phyloP scores from a whole-genome alignment of 2,113 vertebrate genomes.

The Neotoma lepida region DNA sequence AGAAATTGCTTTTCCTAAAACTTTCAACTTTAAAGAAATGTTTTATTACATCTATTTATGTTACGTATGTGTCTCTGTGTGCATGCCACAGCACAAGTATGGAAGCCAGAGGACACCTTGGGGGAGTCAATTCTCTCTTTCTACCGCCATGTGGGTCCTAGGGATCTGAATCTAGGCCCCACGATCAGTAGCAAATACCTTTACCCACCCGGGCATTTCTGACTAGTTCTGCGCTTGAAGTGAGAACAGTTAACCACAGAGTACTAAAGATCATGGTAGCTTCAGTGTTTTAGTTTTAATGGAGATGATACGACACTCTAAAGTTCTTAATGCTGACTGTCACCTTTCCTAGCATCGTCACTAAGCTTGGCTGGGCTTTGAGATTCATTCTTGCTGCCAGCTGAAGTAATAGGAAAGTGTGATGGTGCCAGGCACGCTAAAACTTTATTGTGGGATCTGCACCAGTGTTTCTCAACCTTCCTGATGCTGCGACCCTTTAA shows the following conservation, averaged over 20 bases:
- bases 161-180: not conserved
- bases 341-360: not conserved
- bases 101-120: too few species aligned
- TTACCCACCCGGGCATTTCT: not conserved
- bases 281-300: not conserved
- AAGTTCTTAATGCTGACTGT: not conserved
- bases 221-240: not conserved
- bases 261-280: not conserved
- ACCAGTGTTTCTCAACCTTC: not conserved
- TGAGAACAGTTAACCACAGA: not conserved
- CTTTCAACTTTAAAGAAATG: not conserved
- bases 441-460: not conserved
- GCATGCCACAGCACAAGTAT: not conserved
- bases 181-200: not conserved
- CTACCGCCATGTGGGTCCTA: too few species aligned
- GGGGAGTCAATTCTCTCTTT: too few species aligned
- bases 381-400: not conserved
- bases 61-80: not conserved
- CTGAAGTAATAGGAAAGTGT: not conserved
- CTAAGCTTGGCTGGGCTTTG: not conserved
- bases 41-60: not conserved
- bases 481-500: not conserved
- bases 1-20: slow-evolving; percentile 57
- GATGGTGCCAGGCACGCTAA: not conserved
- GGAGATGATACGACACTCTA: not conserved